Percentiles rank a stretch among this genome's conserved stretches.
phyloP scores from a whole-genome alignment of 2,797 vertebrate species.

The Austrolebias charrua region DNA sequence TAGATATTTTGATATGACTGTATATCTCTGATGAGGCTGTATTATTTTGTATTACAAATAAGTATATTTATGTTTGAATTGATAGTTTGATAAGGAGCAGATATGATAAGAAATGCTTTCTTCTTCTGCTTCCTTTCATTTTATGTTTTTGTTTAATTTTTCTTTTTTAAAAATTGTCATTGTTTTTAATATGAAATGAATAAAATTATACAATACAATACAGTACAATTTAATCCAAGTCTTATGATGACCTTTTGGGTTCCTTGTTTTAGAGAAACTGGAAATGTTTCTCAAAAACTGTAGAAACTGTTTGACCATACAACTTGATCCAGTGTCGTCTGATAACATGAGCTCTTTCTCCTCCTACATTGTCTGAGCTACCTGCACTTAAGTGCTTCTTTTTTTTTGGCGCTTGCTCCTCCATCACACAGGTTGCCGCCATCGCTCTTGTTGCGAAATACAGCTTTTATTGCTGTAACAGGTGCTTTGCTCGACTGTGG shows the following conservation, averaged over 20 bases:
- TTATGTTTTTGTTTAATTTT: too few relatives aligned
- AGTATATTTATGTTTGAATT: too few relatives aligned
- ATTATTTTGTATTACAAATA: too few relatives aligned
- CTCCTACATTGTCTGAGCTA: constrained; percentile 2
- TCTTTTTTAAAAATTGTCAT: too few relatives aligned
- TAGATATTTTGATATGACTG: too few relatives aligned
- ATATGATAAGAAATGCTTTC: too few relatives aligned
- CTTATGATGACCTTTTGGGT: neutral
- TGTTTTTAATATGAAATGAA: too few relatives aligned
- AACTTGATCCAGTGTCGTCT: constrained; percentile 29
- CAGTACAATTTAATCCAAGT: neutral
- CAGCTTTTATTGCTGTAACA: constrained; percentile 82
- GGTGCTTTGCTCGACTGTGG: constrained; percentile 76
- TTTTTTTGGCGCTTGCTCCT: constrained; percentile 27
- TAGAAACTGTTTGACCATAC: constrained; percentile 1
- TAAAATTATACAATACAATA: too few relatives aligned
- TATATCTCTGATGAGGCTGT: too few relatives aligned
- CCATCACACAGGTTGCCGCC: constrained; percentile 64
- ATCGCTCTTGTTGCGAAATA: constrained; percentile 56
- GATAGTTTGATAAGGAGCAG: too few relatives aligned
- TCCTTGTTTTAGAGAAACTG: neutral
- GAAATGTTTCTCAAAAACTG: neutral
- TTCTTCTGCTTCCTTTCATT: too few relatives aligned
- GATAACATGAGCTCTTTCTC: constrained; percentile 20
- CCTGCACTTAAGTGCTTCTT: constrained; percentile 54